These are phyloP conservation scores for Hemistola chrysoprasaria DNA, from an alignment of 2,888 invertebrate species.

Conservation along the genomic window DNA sequence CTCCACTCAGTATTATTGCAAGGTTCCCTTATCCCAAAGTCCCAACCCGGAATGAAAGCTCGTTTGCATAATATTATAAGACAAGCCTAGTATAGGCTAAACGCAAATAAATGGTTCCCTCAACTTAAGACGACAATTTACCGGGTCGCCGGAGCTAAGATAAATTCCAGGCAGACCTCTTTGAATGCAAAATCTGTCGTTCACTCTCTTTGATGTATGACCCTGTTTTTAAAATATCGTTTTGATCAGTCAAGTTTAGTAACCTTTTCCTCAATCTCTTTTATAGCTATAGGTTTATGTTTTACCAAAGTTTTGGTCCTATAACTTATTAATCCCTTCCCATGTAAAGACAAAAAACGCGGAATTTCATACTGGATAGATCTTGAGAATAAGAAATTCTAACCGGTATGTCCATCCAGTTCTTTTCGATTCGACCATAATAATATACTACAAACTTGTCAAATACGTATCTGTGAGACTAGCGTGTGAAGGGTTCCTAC, in stretches of 20 bases:
- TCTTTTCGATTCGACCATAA: too few species aligned
- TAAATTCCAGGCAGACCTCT: conserved; percentile 61
- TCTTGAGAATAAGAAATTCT: too few species aligned
- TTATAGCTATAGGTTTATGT: too few species aligned
- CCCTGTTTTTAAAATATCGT: conserved; percentile 33
- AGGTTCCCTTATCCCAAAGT: conserved; percentile 47
- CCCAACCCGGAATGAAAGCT: conserved; percentile 54
- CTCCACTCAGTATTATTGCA: conserved; percentile 42
- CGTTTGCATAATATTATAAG: conserved; percentile 71
- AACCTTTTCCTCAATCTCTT: conserved; percentile 1
- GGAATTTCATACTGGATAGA: too few species aligned
- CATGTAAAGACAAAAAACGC: too few species aligned
- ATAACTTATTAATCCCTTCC: too few species aligned
- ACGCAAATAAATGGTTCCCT: conserved; percentile 70
- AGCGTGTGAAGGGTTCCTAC: too few species aligned
- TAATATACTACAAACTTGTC: too few species aligned
- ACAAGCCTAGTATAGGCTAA: conserved; percentile 64
- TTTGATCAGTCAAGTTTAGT: conserved; percentile 25
- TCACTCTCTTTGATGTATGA: conserved; percentile 46
- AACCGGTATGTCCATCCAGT: too few species aligned
- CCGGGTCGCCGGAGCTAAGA: conserved; percentile 64
- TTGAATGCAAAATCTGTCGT: conserved; percentile 56
- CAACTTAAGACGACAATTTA: conserved; percentile 71
- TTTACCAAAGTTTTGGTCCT: too few species aligned
- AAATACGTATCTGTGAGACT: too few species aligned